Conservation (phyloP, 2,888 invertebrate genomes). For the Agrochola lota region DNA sequence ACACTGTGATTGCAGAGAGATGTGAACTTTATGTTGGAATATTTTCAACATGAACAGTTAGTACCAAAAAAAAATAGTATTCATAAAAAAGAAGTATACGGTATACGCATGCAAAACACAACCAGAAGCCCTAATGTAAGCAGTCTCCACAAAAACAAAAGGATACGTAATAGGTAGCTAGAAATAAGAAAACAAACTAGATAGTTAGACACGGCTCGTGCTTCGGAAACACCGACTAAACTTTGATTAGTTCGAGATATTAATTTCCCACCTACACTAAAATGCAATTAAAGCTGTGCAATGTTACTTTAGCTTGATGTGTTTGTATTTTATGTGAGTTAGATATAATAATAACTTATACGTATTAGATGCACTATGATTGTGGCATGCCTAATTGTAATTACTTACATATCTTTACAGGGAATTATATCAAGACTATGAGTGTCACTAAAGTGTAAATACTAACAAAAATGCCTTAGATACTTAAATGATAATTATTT, state of each 20-base stretch:
- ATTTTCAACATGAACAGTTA: constrained; percentile 24
- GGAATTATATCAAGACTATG: not conserved
- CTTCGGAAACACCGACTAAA: constrained; percentile 76
- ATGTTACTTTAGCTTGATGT: constrained; percentile 49
- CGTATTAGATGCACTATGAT: not conserved
- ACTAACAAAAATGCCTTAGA: not conserved
- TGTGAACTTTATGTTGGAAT: constrained; percentile 7
- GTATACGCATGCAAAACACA: constrained; percentile 18
- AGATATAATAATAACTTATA: not conserved
- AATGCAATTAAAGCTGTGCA: constrained; percentile 76
- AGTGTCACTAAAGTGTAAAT: not conserved
- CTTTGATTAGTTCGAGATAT: constrained; percentile 85
- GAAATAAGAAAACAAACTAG: constrained; percentile 64
- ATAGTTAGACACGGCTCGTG: constrained; percentile 58
- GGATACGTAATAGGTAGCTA: constrained; percentile 51
- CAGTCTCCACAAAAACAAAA: constrained; percentile 48
- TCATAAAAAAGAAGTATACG: constrained; percentile 7
- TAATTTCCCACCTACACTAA: constrained; percentile 80
- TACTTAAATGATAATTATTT: not conserved
- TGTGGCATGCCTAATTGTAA: not conserved
- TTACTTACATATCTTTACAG: not conserved
- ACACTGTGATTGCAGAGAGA: constrained; percentile 22
- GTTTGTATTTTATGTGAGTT: constrained; percentile 35
- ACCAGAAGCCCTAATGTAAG: constrained; percentile 34
- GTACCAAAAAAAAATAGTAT: constrained; percentile 3